Conservation (phyloP, 2,888 invertebrate species). For the Orchesella flavescens region DNA sequence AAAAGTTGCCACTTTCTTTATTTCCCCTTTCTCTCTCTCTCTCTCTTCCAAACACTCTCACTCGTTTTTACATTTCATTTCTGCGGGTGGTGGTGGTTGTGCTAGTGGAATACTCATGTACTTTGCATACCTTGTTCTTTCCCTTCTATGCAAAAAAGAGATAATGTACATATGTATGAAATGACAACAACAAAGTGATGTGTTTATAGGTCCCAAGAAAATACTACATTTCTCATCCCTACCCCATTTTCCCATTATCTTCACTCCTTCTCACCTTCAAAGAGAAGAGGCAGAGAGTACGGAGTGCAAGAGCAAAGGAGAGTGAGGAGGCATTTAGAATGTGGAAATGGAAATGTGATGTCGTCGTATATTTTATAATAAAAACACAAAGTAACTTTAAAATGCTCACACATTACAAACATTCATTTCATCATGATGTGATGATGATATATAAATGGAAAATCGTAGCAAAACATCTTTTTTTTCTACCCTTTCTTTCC, state of each 20-base stretch:
- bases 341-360: neutral
- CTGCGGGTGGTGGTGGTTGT: no score
- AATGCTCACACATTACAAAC: no score
- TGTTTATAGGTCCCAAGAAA: constrained; percentile 39
- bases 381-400: neutral
- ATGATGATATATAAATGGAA: no score
- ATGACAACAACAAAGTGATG: constrained; percentile 35
- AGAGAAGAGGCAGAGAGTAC: neutral
- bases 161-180: neutral
- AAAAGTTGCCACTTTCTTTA: neutral
- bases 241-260: neutral
- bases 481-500: no score
- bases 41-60: no score
- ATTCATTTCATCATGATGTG: no score
- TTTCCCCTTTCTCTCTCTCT: neutral
- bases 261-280: neutral
- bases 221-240: constrained; percentile 4
- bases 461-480: no score
- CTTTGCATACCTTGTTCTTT: neutral
- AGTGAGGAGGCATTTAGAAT: neutral
- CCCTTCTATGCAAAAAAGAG: neutral
- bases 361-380: neutral
- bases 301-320: no score
- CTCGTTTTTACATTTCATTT: no score
- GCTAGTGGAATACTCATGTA: no score